Percentiles rank a stretch among this genome's conserved stretches.
These are phyloP conservation scores for Drosophila multiciliata DNA, from an alignment of 2,888 invertebrate species.

Conservation along the genomic window DNA sequence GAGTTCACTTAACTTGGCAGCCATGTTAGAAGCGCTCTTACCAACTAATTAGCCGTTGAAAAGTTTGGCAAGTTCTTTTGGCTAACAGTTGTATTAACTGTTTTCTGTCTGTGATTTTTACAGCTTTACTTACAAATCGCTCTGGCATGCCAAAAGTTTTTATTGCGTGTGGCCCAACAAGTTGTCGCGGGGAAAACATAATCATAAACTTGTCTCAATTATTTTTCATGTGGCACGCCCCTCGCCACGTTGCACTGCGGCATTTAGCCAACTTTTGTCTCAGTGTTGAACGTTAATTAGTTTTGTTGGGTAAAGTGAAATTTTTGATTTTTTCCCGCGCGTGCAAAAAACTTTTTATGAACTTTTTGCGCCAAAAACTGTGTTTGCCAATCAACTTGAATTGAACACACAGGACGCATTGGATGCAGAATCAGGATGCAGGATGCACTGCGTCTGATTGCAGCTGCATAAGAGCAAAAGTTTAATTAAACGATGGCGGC, in stretches of 20 bases:
- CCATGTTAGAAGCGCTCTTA: constrained; percentile 62
- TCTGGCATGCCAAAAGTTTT: constrained; percentile 53
- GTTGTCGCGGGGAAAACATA: constrained; percentile 58
- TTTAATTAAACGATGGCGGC: constrained; percentile 81
- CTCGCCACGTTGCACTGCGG: constrained; percentile 10
- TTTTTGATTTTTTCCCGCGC: constrained; percentile 76
- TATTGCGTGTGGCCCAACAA: constrained; percentile 67
- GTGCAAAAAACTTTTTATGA: constrained; percentile 61
- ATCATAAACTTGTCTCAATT: constrained; percentile 80
- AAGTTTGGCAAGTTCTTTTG: constrained; percentile 44
- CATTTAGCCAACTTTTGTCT: constrained; percentile 77
- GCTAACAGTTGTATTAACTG: constrained; percentile 57
- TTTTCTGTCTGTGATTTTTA: constrained; percentile 79
- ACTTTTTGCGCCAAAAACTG: constrained; percentile 56
- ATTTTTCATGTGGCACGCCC: constrained; percentile 74
- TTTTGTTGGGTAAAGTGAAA: constrained; percentile 81
- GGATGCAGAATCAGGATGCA: constrained; percentile 9
- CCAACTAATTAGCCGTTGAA: constrained; percentile 68
- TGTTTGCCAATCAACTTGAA: constrained; percentile 82
- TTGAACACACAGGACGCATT: constrained; percentile 71
- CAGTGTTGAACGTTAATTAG: constrained; percentile 82
- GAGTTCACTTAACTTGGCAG: constrained; percentile 58
- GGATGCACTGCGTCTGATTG: constrained; percentile 61
- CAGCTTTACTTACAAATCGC: constrained; percentile 75
- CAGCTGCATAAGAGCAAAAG: constrained; percentile 83